phyloP scores from a whole-genome alignment of 2,797 vertebrate genomes.

The Adrianichthys oophorus region DNA sequence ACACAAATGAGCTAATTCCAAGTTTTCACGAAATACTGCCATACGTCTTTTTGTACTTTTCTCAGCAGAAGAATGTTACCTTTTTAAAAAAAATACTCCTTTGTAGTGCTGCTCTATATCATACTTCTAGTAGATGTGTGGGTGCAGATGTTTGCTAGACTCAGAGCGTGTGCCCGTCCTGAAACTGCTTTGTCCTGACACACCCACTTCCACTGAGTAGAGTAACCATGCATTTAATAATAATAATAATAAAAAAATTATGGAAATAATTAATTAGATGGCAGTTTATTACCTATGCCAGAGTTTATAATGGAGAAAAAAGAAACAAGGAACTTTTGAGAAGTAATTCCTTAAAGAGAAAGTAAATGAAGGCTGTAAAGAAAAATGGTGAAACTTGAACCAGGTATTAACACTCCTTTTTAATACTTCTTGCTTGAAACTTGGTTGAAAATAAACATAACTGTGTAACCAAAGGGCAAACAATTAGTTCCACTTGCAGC shows the following conservation, averaged over 20 bases:
- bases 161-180: slow-evolving; percentile 41
- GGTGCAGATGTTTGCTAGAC: slow-evolving; percentile 38
- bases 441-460: too few relatives aligned
- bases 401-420: too few relatives aligned
- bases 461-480: too few relatives aligned
- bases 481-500: too few relatives aligned
- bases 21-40: neutral
- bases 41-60: slow-evolving; percentile 3
- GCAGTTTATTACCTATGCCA: slow-evolving; percentile 62
- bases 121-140: slow-evolving; percentile 41
- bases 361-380: neutral
- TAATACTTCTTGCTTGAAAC: too few relatives aligned
- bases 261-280: slow-evolving; percentile 79
- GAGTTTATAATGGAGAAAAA: slow-evolving; percentile 74
- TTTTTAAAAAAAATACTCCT: slow-evolving; percentile 21
- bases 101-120: slow-evolving; percentile 37
- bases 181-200: slow-evolving; percentile 49
- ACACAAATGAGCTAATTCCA: neutral
- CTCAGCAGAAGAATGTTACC: slow-evolving; percentile 6
- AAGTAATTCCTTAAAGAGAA: slow-evolving; percentile 66
- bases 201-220: slow-evolving; percentile 61
- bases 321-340: slow-evolving; percentile 60
- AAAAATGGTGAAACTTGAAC: neutral
- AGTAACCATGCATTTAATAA: slow-evolving; percentile 82
- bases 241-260: slow-evolving; percentile 84